Conservation (phyloP, 2,797 vertebrate species). For the Etheostoma perlongum region DNA sequence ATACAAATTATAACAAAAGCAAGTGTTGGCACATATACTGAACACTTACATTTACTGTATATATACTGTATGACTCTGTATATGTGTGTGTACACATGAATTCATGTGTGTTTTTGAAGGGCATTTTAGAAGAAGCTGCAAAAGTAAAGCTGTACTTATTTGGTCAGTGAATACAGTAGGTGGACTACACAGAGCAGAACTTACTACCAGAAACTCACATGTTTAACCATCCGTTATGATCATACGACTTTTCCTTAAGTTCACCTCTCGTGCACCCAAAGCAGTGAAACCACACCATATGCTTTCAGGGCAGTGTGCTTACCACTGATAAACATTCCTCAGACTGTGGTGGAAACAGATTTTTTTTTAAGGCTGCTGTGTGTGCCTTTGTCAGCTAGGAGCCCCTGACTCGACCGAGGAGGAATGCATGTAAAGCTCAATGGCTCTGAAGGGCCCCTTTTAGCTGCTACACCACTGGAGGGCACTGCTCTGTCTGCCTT, state of each 20-base stretch:
- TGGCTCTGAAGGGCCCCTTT: conserved; percentile 50
- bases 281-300: conserved; percentile 80
- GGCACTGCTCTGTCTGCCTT: conserved; percentile 80
- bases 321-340: conserved; percentile 84
- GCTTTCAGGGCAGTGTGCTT: conserved; percentile 78
- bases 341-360: conserved; percentile 79
- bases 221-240: conserved; percentile 61
- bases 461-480: conserved; percentile 81
- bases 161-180: neutral
- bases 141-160: neutral
- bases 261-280: conserved; percentile 78
- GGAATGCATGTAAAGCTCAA: conserved; percentile 63
- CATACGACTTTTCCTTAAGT: conserved; percentile 71
- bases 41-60: neutral
- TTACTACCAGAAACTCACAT: conserved; percentile 56
- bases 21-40: conserved; percentile 9
- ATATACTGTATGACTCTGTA: neutral
- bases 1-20: conserved; percentile 7
- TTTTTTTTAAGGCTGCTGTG: conserved; percentile 69
- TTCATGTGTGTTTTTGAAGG: neutral
- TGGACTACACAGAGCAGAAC: conserved; percentile 20
- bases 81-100: neutral
- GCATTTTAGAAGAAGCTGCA: neutral
- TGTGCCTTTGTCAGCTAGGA: conserved; percentile 79
- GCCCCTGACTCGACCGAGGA: conserved; percentile 55